Conservation (phyloP, 2,113 vertebrate species). For the Crotalus tigris region DNA sequence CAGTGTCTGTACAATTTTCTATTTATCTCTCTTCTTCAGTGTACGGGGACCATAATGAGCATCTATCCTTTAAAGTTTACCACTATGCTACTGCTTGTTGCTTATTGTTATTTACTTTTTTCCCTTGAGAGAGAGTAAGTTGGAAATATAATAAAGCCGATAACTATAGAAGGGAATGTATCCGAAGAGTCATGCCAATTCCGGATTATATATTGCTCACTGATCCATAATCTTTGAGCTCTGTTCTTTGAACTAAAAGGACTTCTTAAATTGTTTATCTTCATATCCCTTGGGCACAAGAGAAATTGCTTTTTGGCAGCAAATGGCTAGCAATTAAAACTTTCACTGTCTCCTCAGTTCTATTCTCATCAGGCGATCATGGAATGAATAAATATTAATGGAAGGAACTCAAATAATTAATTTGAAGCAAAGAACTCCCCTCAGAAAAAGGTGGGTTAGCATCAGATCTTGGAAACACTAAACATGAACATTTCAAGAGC, state of each 20-base stretch:
- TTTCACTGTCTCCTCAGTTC: conserved; percentile 10
- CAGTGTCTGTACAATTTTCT: not conserved
- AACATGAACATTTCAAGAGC: not conserved
- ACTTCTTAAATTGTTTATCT: not conserved
- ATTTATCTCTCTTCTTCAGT: not conserved
- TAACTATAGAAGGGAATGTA: not conserved
- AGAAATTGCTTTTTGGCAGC: conserved; percentile 31
- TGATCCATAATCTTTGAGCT: not conserved
- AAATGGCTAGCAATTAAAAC: conserved; percentile 8
- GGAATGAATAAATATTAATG: conserved; percentile 25
- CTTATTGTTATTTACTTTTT: not conserved
- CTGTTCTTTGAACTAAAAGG: not conserved
- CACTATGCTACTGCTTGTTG: not conserved
- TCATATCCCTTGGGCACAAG: not conserved
- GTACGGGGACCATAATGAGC: not conserved
- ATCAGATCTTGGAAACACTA: not conserved
- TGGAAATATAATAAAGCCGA: not conserved
- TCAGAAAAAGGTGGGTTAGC: not conserved
- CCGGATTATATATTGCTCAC: not conserved
- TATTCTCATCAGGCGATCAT: conserved; percentile 14
- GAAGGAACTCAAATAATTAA: not conserved
- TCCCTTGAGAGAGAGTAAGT: not conserved
- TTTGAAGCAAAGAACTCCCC: not conserved
- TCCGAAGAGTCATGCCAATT: not conserved
- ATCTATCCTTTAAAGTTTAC: not conserved